Evolutionary conservation across 2,113 vertebrate species (phyloP), one percentile per base, ranked within the genome.

Genomic region (Mormyrus iriodes): DNA sequence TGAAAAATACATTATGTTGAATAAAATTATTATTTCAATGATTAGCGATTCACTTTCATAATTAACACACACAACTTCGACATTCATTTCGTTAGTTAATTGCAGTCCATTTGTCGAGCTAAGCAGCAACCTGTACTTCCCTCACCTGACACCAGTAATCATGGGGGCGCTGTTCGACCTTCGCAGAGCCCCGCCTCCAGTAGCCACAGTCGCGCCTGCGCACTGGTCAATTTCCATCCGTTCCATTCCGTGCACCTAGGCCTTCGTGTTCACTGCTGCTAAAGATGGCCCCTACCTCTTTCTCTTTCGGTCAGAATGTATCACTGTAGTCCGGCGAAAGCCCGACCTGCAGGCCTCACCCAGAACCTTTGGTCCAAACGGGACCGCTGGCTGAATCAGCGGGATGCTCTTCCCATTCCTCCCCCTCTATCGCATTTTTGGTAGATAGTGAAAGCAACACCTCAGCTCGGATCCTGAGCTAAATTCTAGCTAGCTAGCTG

Each of bases 181-280:
- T 44, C 96, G 95, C 3, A 96, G 94, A 3, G 94, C 93, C 90
- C 95, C 95, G 93, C 95, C 95, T 89, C 95, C 95, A 46, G 90
- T 89, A 4, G 92, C 94, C 4, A 91, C 92, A 89, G 93, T 90
- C 93, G 96, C 95, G 96, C 95, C 93, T 95, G 96, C 96, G 96
- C 96, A 96, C 92, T 96, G 95, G 91, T 96, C 96, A 89, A 96
- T 95, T 92, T 96, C 96, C 96, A 96, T 96, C 92, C 96, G 94
- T 86, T 96, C 96, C 96, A 96, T 96, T 89, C 86, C 83, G 90
- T 90, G 88, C 91, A 55, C 90, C 86, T 92, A 93, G 91, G 93
- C 94, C 91, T 86, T 85, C 76, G 79, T 85, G 89, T 88, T 55
- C 82, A 39, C 10, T 31, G 91, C 92, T 69, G 93, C 90, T 86